Base-by-base conservation (phyloP, 2,888 invertebrate genomes). In the Idaea straminata region DNA sequence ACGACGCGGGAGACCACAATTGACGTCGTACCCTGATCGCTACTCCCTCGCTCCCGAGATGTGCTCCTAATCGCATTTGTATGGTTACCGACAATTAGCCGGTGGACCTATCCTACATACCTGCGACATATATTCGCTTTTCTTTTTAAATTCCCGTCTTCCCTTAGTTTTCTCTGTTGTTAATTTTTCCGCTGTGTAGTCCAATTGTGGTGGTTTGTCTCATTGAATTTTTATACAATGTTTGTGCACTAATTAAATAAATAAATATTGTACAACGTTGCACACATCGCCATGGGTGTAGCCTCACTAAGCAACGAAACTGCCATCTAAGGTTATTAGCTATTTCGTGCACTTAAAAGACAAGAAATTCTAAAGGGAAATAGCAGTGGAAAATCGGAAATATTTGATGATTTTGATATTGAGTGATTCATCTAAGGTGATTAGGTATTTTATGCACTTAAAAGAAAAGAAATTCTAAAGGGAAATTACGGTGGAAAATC, bases 81-180 rank as follows among this genome's bases (percentile, higher is more conserved):
- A 78, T 83, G 77, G 82, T 84, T 85, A 83, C 83, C 78, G 82
- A 78, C 87, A 88, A 88, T 89, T 88, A 89, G 83, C 78, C 75
- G 74, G 75, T 47, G 47, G 47, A 47, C 13, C 47, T 13, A 47
- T 13, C 47, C 47, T 47, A 47, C 6, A 47, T 47, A 47, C 47
- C 10, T 47, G 47, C 47, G 47, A 47, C 47, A 47, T 47, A 7
- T 47, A 47, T 47, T 47, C 10, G 47, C 47, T 47, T 47, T 47
- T 13, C 7, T 47, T 47, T 47, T 7, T 47, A 47, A 47, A 47
- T 6, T 7, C 47, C 10, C 7, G 47, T 10, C 47, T 47, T 47
- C 38, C 34, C 15, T 61, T 16, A 36, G 7, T 47, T 13, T 47
- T 10, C 0, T 36, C 10, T 36, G 36, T 36, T 36, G 25, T 1